Percentiles rank a stretch among this genome's conserved stretches.
phyloP scores from a whole-genome alignment of 2,113 vertebrate genomes.

The Nipponia nippon region DNA sequence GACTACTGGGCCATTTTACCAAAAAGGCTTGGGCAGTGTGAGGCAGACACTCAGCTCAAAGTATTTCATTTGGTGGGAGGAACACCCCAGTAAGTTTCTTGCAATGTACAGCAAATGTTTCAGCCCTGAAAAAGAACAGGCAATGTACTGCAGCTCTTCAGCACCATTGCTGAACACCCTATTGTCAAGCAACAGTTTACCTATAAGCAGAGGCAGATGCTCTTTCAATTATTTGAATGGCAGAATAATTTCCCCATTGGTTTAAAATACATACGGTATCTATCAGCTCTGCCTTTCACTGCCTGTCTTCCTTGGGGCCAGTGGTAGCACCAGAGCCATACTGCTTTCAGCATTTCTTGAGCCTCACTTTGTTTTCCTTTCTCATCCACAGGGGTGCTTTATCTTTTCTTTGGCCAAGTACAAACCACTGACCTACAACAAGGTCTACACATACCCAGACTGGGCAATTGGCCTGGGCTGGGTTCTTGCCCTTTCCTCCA shows the following conservation, averaged over 20 bases:
- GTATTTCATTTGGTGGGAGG: background rate
- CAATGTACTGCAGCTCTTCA: background rate
- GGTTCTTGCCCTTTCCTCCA: constrained; percentile 91
- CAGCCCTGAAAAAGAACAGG: background rate
- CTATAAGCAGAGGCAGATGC: background rate
- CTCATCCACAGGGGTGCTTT: constrained; percentile 87
- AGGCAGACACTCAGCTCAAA: background rate
- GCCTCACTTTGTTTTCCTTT: background rate
- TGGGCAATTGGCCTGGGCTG: constrained; percentile 97
- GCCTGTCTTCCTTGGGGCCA: background rate
- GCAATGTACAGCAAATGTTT: background rate
- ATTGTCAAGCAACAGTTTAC: background rate
- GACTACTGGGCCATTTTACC: background rate
- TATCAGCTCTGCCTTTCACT: background rate
- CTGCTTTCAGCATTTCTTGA: background rate
- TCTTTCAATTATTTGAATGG: background rate
- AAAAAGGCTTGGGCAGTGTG: background rate
- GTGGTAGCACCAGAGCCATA: background rate
- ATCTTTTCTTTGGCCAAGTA: constrained; percentile 96
- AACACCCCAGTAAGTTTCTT: background rate
- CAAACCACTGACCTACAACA: constrained; percentile 96
- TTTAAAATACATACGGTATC: background rate
- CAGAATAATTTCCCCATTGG: background rate
- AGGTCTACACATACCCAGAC: constrained; percentile 90
- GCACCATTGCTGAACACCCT: background rate